Conservation (phyloP, 2,888 invertebrate species). For the Lordiphosa andalusiaca region DNA sequence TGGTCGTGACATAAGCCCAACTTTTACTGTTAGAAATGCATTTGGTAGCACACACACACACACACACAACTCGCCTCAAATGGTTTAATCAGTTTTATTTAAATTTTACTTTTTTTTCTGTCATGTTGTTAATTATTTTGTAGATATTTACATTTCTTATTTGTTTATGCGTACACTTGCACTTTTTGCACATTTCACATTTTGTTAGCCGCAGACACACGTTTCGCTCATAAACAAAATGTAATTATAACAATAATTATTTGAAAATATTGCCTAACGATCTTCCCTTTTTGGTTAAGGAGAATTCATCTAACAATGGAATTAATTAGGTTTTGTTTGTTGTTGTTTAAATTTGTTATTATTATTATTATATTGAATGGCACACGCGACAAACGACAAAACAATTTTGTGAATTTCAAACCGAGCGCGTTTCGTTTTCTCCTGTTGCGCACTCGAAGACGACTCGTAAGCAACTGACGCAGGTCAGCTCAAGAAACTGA, state of each 20-base stretch:
- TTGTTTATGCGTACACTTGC: constrained; percentile 15
- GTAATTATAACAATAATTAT: constrained; percentile 41
- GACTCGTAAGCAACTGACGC: constrained; percentile 71
- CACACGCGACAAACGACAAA: constrained; percentile 58
- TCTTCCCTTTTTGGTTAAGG: constrained; percentile 29
- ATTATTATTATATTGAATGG: constrained; percentile 17
- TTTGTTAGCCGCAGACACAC: constrained; percentile 64
- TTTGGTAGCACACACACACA: constrained; percentile 5
- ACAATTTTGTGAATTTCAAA: constrained; percentile 31
- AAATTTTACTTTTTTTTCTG: constrained; percentile 10
- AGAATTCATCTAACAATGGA: constrained; percentile 19
- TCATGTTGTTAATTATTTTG: constrained; percentile 8
- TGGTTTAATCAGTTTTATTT: constrained; percentile 7
- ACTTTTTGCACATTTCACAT: constrained; percentile 49
- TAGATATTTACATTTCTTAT: constrained; percentile 48
- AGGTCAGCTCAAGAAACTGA: constrained; percentile 10
- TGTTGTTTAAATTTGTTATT: constrained; percentile 8
- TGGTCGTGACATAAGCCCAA: constrained; percentile 63
- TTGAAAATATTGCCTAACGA: constrained; percentile 45
- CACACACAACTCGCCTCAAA: constrained; percentile 17
- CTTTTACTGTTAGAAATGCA: constrained; percentile 72
- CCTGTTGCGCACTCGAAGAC: constrained; percentile 73
- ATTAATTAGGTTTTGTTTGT: constrained; percentile 16
- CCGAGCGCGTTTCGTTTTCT: constrained; percentile 42
- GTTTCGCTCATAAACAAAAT: constrained; percentile 61